Percentiles rank a stretch among this genome's conserved stretches.
Evolutionary conservation across 2,797 vertebrate species (phyloP).

Genomic region (Gambelia wislizenii): DNA sequence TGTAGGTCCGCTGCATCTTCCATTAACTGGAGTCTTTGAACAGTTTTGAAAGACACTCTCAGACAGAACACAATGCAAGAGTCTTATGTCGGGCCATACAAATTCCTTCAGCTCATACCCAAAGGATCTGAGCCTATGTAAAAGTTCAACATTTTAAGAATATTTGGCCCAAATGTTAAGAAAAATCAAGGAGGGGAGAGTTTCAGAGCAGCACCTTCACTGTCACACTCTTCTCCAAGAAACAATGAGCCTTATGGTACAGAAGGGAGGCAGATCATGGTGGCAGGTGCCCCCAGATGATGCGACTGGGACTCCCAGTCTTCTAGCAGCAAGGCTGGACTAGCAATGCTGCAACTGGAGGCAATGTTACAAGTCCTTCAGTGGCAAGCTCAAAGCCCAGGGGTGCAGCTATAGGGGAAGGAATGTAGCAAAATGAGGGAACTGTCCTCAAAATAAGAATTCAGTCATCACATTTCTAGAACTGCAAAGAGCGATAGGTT

Average conservation of each 20-base stretch:
- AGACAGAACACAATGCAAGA: background rate
- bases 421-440: no score
- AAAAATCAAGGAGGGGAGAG: background rate
- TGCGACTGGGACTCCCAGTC: no score
- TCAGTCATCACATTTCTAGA: no score
- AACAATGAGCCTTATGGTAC: background rate
- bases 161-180: background rate
- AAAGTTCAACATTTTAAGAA: background rate
- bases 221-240: background rate
- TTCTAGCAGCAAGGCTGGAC: no score
- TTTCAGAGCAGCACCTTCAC: background rate
- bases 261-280: background rate
- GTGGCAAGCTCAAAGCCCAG: no score
- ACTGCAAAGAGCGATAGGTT: no score
- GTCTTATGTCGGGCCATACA: background rate
- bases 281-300: background rate
- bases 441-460: no score
- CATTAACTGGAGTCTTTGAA: background rate
- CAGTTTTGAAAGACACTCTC: no score
- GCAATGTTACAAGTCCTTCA: no score
- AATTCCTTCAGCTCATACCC: background rate
- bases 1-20: background rate
- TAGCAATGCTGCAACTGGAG: no score
- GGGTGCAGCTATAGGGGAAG: no score
- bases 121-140: background rate